Evolutionary conservation across 1,140 invertebrate genomes (phyloP), one percentile per base, ranked within the genome.

Genomic region (Leptopilina clavipes): DNA sequence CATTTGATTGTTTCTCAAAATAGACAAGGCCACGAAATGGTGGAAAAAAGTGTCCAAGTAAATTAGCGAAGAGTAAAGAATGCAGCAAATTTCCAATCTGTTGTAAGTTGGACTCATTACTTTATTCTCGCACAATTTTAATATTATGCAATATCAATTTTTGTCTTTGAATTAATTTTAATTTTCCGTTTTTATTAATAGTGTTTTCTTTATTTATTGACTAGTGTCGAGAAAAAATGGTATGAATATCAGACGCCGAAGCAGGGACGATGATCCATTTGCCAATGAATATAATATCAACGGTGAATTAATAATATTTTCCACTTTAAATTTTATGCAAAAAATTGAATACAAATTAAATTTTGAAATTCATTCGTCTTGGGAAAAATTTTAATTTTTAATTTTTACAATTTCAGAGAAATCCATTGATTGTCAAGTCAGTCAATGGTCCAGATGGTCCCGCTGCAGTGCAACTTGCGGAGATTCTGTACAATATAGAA

Each of bases 41-140:
- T 0, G 95, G 95, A 8, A 92, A 92, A 79, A 88, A 85, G 3
- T 96, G 95, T 85, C 94, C 94, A 0, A 92, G 90, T 76, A 93
- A 92, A 79, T 80, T 93, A 70, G 82, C 91, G 0, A 90, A 90
- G 70, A 91, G 84, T 80, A 91, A 88, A 83, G 92, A 90, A 76
- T 93, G 93, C 76, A 85, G 78, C 11, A 90, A 88, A 78, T 72
- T 90, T 9, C 82, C 82, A 14, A 85, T 87, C 1, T 91, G 89
- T 56, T 85, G 90, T 90, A 84, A 88, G 84, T 85, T 48, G 43
- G 12, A 31, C 25, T 31, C 1, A 40, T 3, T 40, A 6, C 8
- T 40, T 40, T 3, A 7, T 7, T 40, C 7, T 40, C 7, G 8
- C 7, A 40, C 7, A 1, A 0, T 40, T 9, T 40, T 40, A 9